Percentiles rank a stretch among this genome's conserved stretches.
Conservation (phyloP, 2,113 vertebrate species). For the Seriola dumerili region DNA sequence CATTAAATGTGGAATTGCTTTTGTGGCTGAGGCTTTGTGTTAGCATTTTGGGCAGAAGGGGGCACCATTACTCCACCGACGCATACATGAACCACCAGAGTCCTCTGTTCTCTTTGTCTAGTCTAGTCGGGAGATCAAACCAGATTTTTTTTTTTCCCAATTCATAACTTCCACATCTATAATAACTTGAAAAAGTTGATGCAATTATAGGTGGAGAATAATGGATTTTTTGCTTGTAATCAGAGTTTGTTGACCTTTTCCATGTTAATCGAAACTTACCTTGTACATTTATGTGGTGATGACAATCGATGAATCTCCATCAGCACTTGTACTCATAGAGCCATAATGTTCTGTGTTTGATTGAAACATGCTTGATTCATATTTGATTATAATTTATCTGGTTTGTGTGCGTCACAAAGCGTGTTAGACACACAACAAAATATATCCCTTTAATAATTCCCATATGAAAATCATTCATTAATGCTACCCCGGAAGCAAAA, state of each 20-base stretch:
- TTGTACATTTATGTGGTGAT: neutral
- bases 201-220: neutral
- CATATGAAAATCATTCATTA: neutral
- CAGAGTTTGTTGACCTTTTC: neutral
- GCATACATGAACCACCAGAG: neutral
- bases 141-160: neutral
- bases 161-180: neutral
- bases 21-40: constrained; percentile 20
- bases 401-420: constrained; percentile 11
- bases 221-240: neutral
- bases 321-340: constrained; percentile 1
- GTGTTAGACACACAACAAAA: neutral
- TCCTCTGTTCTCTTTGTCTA: constrained; percentile 9
- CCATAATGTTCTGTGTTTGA: constrained; percentile 11
- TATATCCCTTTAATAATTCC: neutral
- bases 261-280: neutral
- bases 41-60: constrained; percentile 62
- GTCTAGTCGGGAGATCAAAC: constrained; percentile 1
- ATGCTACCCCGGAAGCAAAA: neutral
- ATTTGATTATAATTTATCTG: neutral
- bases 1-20: neutral
- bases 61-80: constrained; percentile 67
- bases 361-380: neutral
- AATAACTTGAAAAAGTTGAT: neutral
- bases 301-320: constrained; percentile 20